Evolutionary conservation across 1,140 invertebrate genomes (phyloP), one percentile per base, ranked within the genome.

Genomic region (Archivesica marissinica): DNA sequence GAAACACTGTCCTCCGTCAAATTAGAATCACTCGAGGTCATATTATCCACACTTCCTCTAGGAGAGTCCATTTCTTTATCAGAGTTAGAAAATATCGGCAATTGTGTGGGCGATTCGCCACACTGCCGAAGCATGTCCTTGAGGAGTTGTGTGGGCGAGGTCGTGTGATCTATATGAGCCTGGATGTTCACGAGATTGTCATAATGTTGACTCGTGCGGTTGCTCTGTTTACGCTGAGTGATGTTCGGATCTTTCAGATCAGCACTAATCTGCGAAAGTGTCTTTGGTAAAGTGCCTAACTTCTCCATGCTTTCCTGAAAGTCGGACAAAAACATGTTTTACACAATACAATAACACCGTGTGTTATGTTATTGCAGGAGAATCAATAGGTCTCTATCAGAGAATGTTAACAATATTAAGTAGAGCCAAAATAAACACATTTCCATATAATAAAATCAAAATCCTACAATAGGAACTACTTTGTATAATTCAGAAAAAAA

Each of bases 221-320:
- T 89, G 33, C 17, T 47, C 25, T 74, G 54, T 56, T 84, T 82
- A 4, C 78, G 66, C 64, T 88, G 86, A 23, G 87, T 86, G 20
- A 89, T 64, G 20, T 86, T 78, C 4, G 91, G 93, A 38, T 41
- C 95, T 52, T 95, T 94, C n/a, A 95, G 86, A 1, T 95, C 95
- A 25, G 93, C 25, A 0, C 94, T 94, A 41, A 96, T 95, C 77
- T 94, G 93, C 17, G 95, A 94, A 0, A 96, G 92, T 50, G 95
- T 95, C 7, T 94, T 93, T 6, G 94, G 94, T 9, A 96, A 88
- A n/a, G 92, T 87, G 20, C 92, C 91, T 11, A 95, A 88, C 74
- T 94, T 93, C 56, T 81, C 86, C 61, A 88, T 76, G 87, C 90
- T 59, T 86, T 25, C 82, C 75, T 77, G 23, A 50, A 75, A 70